Evolutionary conservation across 1,140 invertebrate genomes (phyloP).

Genomic region (Tetraneura akinire): DNA sequence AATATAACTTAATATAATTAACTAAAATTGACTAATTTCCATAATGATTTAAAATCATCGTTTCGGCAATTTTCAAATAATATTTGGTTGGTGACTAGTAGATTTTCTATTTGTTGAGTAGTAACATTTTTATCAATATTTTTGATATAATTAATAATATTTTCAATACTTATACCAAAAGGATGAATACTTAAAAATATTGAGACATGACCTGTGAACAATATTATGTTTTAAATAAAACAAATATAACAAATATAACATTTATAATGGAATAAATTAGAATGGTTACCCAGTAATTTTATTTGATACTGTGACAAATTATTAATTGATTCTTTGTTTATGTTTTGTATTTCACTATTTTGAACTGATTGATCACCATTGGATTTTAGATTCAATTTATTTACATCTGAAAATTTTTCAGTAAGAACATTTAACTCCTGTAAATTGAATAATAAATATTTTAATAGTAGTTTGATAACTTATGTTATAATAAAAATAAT

Average conservation of each 20-base stretch:
- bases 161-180: constrained; percentile 80
- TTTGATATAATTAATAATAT: constrained; percentile 82
- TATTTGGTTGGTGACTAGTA: constrained; percentile 72
- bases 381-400: constrained; percentile 15
- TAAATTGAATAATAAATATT: neutral
- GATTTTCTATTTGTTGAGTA: constrained; percentile 74
- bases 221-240: constrained; percentile 1
- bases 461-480: neutral
- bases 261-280: neutral
- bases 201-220: constrained; percentile 70
- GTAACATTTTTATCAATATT: constrained; percentile 67
- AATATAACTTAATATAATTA: constrained; percentile 19
- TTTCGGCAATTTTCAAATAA: constrained; percentile 72
- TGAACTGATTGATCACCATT: neutral
- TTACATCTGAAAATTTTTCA: constrained; percentile 17
- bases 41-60: constrained; percentile 71
- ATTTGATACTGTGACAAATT: constrained; percentile 27
- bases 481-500: neutral
- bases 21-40: constrained; percentile 72
- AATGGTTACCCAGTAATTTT: constrained; percentile 27
- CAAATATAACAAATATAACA: neutral
- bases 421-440: constrained; percentile 41
- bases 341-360: neutral
- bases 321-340: neutral
- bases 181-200: constrained; percentile 87